Evolutionary conservation across 1,140 invertebrate genomes (phyloP).

Genomic region (Bombus ignitus): DNA sequence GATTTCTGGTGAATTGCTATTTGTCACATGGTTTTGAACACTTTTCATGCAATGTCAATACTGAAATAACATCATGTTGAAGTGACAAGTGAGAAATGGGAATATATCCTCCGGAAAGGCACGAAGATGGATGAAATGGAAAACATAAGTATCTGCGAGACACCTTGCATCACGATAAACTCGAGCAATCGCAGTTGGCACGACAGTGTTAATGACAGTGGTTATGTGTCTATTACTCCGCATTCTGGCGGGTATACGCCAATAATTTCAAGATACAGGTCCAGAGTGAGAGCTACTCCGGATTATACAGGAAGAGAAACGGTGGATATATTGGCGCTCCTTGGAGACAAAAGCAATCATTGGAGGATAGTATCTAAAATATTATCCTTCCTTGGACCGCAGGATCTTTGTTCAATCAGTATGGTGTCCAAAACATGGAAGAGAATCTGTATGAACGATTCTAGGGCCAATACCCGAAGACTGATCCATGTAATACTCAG

Average conservation of each 20-base stretch:
- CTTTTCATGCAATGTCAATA: neutral
- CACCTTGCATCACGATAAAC: constrained; percentile 36
- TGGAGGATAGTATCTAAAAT: constrained; percentile 76
- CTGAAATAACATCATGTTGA: neutral
- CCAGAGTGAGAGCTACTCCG: constrained; percentile 58
- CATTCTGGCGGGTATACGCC: constrained; percentile 56
- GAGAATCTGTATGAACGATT: constrained; percentile 72
- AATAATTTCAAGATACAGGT: constrained; percentile 40
- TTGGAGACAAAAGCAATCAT: constrained; percentile 78
- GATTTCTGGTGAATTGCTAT: neutral
- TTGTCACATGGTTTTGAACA: neutral
- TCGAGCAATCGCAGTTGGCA: constrained; percentile 51
- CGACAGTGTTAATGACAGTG: constrained; percentile 70
- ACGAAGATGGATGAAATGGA: constrained; percentile 62
- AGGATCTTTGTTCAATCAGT: constrained; percentile 76
- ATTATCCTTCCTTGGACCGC: constrained; percentile 68
- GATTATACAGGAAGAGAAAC: constrained; percentile 71
- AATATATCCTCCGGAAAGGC: neutral
- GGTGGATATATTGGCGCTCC: constrained; percentile 73
- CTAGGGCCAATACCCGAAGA: constrained; percentile 71
- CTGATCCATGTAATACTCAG: constrained; percentile 70
- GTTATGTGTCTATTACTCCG: constrained; percentile 72
- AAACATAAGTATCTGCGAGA: constrained; percentile 41
- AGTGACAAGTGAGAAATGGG: neutral
- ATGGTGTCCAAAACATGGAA: constrained; percentile 78